Evolutionary conservation across 1,140 invertebrate genomes (phyloP), one percentile per base, ranked within the genome.

Genomic region (Eubasilissa regina): DNA sequence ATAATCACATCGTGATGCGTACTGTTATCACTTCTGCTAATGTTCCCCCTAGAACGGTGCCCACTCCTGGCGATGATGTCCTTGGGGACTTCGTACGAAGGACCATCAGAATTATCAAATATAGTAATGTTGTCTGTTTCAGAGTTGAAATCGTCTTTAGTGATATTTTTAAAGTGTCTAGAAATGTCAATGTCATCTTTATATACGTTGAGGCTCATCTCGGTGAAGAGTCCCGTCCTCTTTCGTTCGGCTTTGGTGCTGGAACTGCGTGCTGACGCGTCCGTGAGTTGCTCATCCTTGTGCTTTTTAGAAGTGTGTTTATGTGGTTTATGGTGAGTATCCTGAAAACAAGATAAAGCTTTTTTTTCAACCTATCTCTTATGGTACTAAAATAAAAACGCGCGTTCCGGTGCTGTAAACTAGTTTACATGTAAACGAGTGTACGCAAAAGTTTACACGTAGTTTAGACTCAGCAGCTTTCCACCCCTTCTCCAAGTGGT

Each of bases 61-160:
- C 15, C 62, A 53, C 43, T 77, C 17, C 35, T 43, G 12, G 9
- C 25, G 55, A 82, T 64, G 0, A 83, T 44, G 25, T 83, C 81
- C 17, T 78, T 83, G 0, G 81, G 81, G 1, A 79, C 79, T 66
- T 83, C 81, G 25, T 83, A 83, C 51, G 78, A 79, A 0, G 81
- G 81, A 35, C 75, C 78, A 17, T 83, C 79, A 19, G 78, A 79
- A 68, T 79, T 58, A 11, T 79, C 78, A 19, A 75, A 13, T 25
- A 60, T n/a, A 0, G 78, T 75, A 9, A 44, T 47, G 45, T 78
- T 66, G 19, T 78, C 64, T 12, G 76, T 78, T 60, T 78, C 77
- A 17, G 77, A 78, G 35, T 78, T 72, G n/a, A 80, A 68, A 21
- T 82, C 77, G 0, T 77, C 47, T 58, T 79, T 45, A 1, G 73